Evolutionary conservation across 2,888 invertebrate genomes (phyloP), one percentile per base, ranked within the genome.

Genomic region (Ormyrus thymus): DNA sequence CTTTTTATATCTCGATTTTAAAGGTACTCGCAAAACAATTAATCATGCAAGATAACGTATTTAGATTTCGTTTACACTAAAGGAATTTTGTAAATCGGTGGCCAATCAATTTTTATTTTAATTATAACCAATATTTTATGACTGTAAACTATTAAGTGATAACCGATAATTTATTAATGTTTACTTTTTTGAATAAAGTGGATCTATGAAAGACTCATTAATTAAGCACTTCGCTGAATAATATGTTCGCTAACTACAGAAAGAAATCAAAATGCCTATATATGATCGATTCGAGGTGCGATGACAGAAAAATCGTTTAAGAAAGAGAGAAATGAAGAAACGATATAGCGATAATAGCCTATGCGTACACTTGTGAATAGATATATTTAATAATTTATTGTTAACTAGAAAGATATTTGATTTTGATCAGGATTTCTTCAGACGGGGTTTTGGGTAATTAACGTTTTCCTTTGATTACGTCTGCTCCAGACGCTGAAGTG

Each of bases 361-460:
- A 64, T 64, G 70, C 62, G 64, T 76, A 70, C 29, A 76, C 64
- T 87, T 89, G 89, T 89, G 89, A 88, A 89, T 89, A 89, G 86
- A 87, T 88, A 61, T 73, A 89, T 89, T 89, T 89, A 88, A 89
- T 89, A 88, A 89, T 89, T 89, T 89, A 89, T 89, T 89, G 86
- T 89, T 88, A 86, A 86, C 76, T 87, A 88, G 85, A 86, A 80
- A 84, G 8, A 86, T 84, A 84, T 86, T 87, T 79, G 61, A 84
- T 84, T 84, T 85, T 84, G 76, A 83, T 29, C 29, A 29, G 78
- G 83, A 85, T 83, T 84, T 84, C 29, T 83, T 68, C 84, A 83
- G 83, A 86, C 78, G 85, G 85, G 87, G 85, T 87, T 87, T 86
- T 85, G 86, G 89, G 88, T 88, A 86, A 83, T 48, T 84, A 84